These are phyloP conservation scores for Aphis craccivora DNA, from an alignment of 1,140 invertebrate species.

Conservation along the genomic window DNA sequence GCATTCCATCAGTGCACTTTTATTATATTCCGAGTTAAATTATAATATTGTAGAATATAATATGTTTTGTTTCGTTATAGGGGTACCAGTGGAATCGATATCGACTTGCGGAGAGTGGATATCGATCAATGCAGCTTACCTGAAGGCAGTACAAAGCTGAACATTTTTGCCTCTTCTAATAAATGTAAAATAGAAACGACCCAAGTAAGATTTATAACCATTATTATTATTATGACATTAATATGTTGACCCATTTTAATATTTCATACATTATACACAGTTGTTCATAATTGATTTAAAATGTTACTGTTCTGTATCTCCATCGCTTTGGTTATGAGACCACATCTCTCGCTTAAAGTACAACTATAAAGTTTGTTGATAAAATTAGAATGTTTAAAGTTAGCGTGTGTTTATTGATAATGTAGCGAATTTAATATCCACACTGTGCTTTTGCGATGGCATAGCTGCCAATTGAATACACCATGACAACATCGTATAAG, in stretches of 20 bases:
- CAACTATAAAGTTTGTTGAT: neutral
- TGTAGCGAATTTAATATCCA: neutral
- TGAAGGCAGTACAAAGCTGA: constrained; percentile 79
- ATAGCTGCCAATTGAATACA: neutral
- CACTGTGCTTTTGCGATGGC: neutral
- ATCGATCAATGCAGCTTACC: constrained; percentile 91
- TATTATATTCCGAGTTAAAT: neutral
- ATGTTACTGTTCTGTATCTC: neutral
- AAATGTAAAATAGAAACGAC: constrained; percentile 92
- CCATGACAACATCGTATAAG: no score
- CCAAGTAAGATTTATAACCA: constrained; percentile 69
- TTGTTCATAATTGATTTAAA: neutral
- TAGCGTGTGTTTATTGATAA: neutral
- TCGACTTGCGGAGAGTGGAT: constrained; percentile 90
- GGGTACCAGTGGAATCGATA: constrained; percentile 95
- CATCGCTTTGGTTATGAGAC: neutral
- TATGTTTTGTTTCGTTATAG: constrained; percentile 68
- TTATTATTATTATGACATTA: neutral
- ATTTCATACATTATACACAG: neutral
- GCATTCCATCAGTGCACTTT: neutral
- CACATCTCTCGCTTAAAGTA: neutral
- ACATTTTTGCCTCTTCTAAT: constrained; percentile 92
- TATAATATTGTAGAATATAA: neutral
- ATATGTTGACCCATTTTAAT: neutral
- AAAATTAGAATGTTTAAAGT: neutral